Evolutionary conservation across 2,888 invertebrate species (phyloP), one percentile per base, ranked within the genome.

Genomic region (Rotaria macrura): DNA sequence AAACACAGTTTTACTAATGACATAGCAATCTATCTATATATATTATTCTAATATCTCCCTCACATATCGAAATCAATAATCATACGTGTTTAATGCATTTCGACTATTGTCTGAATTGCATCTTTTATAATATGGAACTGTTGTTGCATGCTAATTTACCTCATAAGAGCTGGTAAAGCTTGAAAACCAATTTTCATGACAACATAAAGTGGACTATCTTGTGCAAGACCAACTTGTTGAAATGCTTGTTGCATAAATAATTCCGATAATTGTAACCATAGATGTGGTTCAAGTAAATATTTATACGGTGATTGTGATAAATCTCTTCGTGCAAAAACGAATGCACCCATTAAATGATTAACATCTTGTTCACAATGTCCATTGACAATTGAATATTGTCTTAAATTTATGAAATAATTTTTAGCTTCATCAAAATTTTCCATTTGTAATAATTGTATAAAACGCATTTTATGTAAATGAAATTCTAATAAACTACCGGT

Each of bases 231-330:
- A 38, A 86, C 17, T 34, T 83, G 84, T 85, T 86, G 84, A 49
- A 84, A 86, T 52, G 86, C 72, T 83, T 79, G 79, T 83, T 85
- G 72, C 25, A 54, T 57, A 54, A 86, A 86, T 47, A 84, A 84
- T 47, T 86, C 86, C 38, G 65, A 74, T 29, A 85, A 83, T 85
- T 86, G 84, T 79, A 79, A 52, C 86, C 86, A 86, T 47, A 86
- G 47, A 43, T 84, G 79, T 34, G 84, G 55, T 79, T 84, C 84
- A 40, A 86, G 83, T 34, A 65, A 84, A 79, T 40, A 85, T 14
- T 84, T 79, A 83, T 86, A 86, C 0, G 86, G 86, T 40, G 86
- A 84, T 57, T 85, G 57, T 43, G 74, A n/a, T 14, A 86, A 29
- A 52, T 83, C 84, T 23, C 74, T 47, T 54, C 14, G 43, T 14